Evolutionary conservation across 1,140 invertebrate genomes (phyloP).

Genomic region (Bombus vancouverensis): DNA sequence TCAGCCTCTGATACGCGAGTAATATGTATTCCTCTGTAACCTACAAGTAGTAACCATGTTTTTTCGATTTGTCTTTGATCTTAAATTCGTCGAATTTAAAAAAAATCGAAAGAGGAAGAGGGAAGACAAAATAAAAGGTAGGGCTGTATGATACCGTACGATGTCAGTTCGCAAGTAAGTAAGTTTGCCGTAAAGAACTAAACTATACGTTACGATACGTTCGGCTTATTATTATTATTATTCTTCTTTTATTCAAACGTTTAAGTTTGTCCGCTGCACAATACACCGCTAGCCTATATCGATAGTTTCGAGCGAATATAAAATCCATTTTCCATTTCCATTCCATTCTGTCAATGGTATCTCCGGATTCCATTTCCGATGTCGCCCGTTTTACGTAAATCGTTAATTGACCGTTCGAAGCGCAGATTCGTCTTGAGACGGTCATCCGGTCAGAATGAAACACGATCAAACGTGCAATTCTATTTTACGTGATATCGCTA

Average conservation of each 20-base stretch:
- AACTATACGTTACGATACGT: too few relatives aligned
- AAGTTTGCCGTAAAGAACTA: too few relatives aligned
- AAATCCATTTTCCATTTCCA: too few relatives aligned
- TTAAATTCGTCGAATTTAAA: background rate
- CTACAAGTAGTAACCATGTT: too few relatives aligned
- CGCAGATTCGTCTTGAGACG: background rate
- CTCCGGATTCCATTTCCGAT: too few relatives aligned
- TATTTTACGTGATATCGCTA: background rate
- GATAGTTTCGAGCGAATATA: background rate
- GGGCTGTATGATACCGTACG: too few relatives aligned
- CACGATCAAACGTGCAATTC: background rate
- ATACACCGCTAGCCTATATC: background rate
- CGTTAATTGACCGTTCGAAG: background rate
- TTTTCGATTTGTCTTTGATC: background rate
- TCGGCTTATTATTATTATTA: too few relatives aligned
- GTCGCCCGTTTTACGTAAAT: too few relatives aligned
- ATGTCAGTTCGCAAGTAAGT: too few relatives aligned
- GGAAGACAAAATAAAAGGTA: background rate
- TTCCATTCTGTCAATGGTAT: too few relatives aligned
- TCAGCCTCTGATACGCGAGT: background rate
- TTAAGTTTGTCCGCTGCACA: rapidly evolving
- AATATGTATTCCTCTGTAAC: background rate
- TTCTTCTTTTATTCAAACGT: background rate
- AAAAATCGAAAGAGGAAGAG: background rate
- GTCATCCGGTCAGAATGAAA: background rate